These are phyloP conservation scores for Clamator glandarius DNA, from an alignment of 2,797 vertebrate species.

Conservation along the genomic window DNA sequence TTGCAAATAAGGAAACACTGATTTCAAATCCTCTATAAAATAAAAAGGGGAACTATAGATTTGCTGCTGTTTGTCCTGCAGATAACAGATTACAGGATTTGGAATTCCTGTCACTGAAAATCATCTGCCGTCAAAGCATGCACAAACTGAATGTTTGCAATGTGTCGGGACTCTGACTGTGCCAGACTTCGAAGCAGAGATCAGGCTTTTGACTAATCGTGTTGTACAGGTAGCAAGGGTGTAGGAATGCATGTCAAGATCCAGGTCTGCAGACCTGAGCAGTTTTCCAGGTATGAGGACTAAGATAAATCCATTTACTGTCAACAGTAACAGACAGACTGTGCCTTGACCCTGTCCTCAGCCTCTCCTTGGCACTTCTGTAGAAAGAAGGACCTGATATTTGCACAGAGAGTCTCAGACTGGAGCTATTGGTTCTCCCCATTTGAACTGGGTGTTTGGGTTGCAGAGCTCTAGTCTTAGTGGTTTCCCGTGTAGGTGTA, in stretches of 20 bases:
- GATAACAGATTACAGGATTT: not conserved
- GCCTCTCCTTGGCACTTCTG: not conserved
- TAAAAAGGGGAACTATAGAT: not conserved
- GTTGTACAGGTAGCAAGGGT: not conserved
- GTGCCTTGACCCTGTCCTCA: not conserved
- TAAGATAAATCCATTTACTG: not conserved
- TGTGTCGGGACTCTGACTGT: not conserved
- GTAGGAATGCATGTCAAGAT: not conserved
- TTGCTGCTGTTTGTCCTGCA: not conserved
- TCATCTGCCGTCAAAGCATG: not conserved
- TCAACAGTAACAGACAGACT: not conserved
- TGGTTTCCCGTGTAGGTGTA: not conserved
- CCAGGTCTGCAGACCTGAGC: not conserved
- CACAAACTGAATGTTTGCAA: not conserved
- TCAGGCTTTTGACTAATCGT: conserved; percentile 3
- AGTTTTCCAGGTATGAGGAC: not conserved
- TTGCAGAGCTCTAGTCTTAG: not conserved
- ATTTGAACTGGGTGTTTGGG: not conserved
- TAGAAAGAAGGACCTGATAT: not conserved
- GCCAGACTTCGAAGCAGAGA: not conserved
- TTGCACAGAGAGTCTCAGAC: not conserved
- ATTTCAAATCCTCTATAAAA: not conserved
- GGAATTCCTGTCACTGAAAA: not conserved
- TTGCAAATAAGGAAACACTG: not conserved
- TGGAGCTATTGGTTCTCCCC: not conserved